These are phyloP conservation scores for Odontomachus brunneus DNA, from an alignment of 1,140 invertebrate species.

Conservation along the genomic window DNA sequence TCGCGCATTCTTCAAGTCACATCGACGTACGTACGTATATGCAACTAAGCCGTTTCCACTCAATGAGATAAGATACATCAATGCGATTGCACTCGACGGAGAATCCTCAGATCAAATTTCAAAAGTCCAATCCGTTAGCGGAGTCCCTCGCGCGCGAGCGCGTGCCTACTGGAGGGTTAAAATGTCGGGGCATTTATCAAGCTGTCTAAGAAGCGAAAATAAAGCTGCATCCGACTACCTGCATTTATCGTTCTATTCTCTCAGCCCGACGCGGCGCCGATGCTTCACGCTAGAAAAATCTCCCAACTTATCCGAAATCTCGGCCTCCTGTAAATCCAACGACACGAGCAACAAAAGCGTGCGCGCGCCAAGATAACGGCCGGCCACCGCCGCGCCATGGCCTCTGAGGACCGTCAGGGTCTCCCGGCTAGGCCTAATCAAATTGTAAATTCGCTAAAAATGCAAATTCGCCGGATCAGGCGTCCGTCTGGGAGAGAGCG, in stretches of 20 bases:
- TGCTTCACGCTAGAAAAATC: conserved; percentile 54
- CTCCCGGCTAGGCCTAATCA: conserved; percentile 67
- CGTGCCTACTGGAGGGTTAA: conserved; percentile 11
- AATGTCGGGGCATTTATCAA: conserved; percentile 48
- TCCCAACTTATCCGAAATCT: conserved; percentile 67
- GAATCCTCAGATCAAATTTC: conserved; percentile 41
- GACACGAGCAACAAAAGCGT: conserved; percentile 55
- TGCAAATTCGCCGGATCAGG: conserved; percentile 74
- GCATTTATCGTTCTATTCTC: conserved; percentile 53
- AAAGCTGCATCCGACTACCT: conserved; percentile 57
- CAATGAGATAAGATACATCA: conserved; percentile 10
- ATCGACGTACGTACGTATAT: too few relatives aligned
- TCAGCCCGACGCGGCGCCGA: conserved; percentile 13
- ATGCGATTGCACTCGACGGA: conserved; percentile 6
- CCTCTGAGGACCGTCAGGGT: neutral
- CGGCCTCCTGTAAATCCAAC: conserved; percentile 54
- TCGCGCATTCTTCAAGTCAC: too few relatives aligned
- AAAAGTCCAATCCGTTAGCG: conserved; percentile 22
- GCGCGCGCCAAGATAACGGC: conserved; percentile 56
- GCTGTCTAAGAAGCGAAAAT: conserved; percentile 51
- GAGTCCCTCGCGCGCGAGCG: neutral
- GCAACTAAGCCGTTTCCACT: too few relatives aligned
- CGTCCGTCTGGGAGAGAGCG: conserved; percentile 61
- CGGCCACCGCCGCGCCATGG: neutral
- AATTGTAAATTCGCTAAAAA: conserved; percentile 79